Conservation (phyloP, 1,140 invertebrate species). For the Drosophila pandora region DNA sequence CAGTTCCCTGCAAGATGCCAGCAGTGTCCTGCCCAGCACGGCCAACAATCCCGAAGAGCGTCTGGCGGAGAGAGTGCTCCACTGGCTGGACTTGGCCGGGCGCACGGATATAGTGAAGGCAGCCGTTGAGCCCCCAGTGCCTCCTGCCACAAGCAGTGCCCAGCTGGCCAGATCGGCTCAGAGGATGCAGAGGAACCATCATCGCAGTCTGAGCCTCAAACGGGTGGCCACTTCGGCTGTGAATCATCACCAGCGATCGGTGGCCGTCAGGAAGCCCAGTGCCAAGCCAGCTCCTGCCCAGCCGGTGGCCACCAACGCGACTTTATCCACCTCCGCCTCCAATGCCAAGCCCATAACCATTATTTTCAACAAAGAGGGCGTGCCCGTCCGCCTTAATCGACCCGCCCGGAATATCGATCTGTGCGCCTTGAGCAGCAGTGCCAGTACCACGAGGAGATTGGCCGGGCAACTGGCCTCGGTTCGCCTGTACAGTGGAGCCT, state of each 20-base stretch:
- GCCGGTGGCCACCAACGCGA: conserved; percentile 14
- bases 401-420: conserved; percentile 78
- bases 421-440: conserved; percentile 63
- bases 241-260: conserved; percentile 34
- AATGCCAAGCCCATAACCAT: conserved; percentile 82
- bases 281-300: conserved; percentile 13
- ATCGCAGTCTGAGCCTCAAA: conserved; percentile 48
- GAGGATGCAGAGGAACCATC: conserved; percentile 32
- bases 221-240: conserved; percentile 33
- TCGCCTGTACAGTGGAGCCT: conserved; percentile 62
- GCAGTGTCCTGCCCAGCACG: conserved; percentile 8
- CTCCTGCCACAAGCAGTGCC: conserved; percentile 28
- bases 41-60: conserved; percentile 75
- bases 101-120: conserved; percentile 60
- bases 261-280: conserved; percentile 27
- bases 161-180: conserved; percentile 33
- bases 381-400: conserved; percentile 76
- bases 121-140: not conserved
- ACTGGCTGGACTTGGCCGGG: conserved; percentile 78
- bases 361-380: conserved; percentile 80
- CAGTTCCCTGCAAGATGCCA: conserved; percentile 71
- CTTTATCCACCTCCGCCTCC: conserved; percentile 17
- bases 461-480: conserved; percentile 71
- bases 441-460: conserved; percentile 61
- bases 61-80: conserved; percentile 76